Conservation (phyloP, 2,888 invertebrate species). For the Diadromus collaris region DNA sequence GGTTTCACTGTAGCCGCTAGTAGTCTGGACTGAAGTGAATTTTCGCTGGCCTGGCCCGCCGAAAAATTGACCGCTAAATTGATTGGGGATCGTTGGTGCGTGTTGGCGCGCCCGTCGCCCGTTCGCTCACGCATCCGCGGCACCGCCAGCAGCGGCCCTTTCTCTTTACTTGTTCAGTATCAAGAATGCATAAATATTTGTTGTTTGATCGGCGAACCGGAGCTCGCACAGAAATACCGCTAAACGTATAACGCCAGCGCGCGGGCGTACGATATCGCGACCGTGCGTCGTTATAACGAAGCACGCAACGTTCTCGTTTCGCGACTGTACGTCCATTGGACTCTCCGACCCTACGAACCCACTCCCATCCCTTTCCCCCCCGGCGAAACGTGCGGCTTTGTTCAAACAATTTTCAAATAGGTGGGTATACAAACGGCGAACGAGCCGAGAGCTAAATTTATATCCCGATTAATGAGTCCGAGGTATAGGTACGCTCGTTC, state of each 20-base stretch:
- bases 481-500: background rate
- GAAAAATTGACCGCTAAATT: slow-evolving; percentile 66
- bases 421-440: slow-evolving; percentile 44
- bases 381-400: slow-evolving; percentile 63
- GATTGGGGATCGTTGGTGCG: slow-evolving; percentile 69
- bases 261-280: slow-evolving; percentile 64
- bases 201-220: slow-evolving; percentile 63
- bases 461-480: slow-evolving; percentile 58
- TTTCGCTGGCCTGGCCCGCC: slow-evolving; percentile 51
- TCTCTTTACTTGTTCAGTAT: slow-evolving; percentile 59
- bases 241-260: slow-evolving; percentile 60
- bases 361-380: background rate
- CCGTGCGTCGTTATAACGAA: slow-evolving; percentile 66
- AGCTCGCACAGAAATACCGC: slow-evolving; percentile 61
- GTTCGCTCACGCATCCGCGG: slow-evolving; percentile 22
- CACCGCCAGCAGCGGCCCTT: slow-evolving; percentile 30
- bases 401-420: slow-evolving; percentile 73
- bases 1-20: background rate
- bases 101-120: slow-evolving; percentile 44
- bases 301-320: slow-evolving; percentile 61
- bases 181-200: slow-evolving; percentile 75
- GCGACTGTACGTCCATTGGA: background rate
- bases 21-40: slow-evolving; percentile 47
- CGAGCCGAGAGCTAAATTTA: slow-evolving; percentile 65
- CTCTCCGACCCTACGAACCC: background rate